phyloP scores from a whole-genome alignment of 2,113 vertebrate species.

The Clupea harengus region DNA sequence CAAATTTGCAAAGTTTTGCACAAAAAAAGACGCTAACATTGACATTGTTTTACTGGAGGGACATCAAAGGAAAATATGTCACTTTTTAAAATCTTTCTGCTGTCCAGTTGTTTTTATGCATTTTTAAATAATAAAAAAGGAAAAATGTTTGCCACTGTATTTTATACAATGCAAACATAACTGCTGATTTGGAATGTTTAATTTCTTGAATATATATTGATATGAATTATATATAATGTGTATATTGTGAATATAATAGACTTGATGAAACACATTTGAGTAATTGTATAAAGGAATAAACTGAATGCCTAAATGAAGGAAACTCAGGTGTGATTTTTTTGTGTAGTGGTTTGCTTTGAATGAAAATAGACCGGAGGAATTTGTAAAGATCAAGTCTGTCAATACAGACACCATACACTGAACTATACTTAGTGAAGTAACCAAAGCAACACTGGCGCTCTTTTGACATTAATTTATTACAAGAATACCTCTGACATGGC shows the following conservation, averaged over 20 bases:
- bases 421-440: too few relatives aligned
- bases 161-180: constrained; percentile 84
- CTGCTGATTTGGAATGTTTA: constrained; percentile 84
- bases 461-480: not conserved
- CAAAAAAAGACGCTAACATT: constrained; percentile 40
- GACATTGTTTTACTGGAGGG: constrained; percentile 65
- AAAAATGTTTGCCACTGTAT: constrained; percentile 77
- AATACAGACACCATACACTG: not conserved
- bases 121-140: constrained; percentile 57
- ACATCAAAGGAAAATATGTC: constrained; percentile 51
- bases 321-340: not conserved
- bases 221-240: constrained; percentile 51
- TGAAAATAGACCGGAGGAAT: not conserved
- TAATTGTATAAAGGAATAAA: constrained; percentile 49
- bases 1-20: constrained; percentile 74
- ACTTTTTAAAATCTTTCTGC: constrained; percentile 74
- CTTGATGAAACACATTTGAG: constrained; percentile 44
- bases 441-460: not conserved
- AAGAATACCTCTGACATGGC: not conserved
- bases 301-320: constrained; percentile 35
- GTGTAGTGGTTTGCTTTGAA: not conserved
- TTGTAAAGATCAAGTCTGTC: not conserved
- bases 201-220: constrained; percentile 68
- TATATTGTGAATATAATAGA: constrained; percentile 50
- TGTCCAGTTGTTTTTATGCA: constrained; percentile 77